These are phyloP conservation scores for Artemisiospiza belli DNA, from an alignment of 2,113 vertebrate genomes.

Conservation along the genomic window DNA sequence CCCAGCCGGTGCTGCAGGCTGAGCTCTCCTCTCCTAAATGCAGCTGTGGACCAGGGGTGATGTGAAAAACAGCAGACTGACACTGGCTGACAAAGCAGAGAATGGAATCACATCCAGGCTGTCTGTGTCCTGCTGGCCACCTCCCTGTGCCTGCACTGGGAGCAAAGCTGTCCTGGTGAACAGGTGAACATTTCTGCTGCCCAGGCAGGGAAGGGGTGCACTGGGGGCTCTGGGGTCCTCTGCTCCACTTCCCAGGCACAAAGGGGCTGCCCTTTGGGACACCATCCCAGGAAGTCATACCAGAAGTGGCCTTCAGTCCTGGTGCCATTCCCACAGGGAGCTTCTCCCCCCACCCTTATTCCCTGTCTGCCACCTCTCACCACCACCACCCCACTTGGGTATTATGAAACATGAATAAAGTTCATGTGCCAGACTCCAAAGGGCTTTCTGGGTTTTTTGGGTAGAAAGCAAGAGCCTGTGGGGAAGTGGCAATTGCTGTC, in stretches of 20 bases:
- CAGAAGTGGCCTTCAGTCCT: not conserved
- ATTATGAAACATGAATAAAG: not conserved
- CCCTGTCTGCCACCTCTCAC: not conserved
- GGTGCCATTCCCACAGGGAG: not conserved
- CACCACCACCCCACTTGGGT: not conserved
- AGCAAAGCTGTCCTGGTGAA: not conserved
- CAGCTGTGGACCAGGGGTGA: slow-evolving; percentile 13
- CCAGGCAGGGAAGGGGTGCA: fast-evolving
- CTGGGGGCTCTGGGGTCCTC: not conserved
- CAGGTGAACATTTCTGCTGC: fast-evolving
- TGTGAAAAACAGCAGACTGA: slow-evolving; percentile 8
- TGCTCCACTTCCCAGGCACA: not conserved
- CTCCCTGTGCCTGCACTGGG: not conserved
- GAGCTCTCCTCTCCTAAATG: not conserved
- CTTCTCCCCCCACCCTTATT: not conserved
- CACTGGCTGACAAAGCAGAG: not conserved
- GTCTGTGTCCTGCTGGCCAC: not conserved
- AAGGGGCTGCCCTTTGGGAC: not conserved
- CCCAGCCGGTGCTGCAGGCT: not conserved
- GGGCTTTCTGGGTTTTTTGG: not conserved
- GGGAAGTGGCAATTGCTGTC: not conserved
- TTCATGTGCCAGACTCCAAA: not conserved
- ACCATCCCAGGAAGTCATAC: no score
- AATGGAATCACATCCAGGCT: not conserved
- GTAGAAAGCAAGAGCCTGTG: not conserved